Base-by-base conservation (phyloP, 2,797 vertebrate genomes). In the Botia kubotai region DNA sequence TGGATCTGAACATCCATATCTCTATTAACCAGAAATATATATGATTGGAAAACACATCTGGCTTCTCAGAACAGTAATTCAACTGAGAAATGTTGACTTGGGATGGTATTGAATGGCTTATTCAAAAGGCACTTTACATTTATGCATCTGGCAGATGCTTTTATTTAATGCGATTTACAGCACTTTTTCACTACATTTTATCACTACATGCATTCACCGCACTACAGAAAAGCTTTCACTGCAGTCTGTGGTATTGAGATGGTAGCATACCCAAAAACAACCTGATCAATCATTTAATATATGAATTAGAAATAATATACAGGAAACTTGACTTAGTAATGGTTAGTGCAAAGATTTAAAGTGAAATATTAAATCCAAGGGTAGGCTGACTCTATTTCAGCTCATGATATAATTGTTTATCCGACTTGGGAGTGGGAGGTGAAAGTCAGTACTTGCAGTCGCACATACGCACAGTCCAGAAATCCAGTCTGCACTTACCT, bases 381-480 rank as follows among this genome's bases (percentile, higher is more conserved):
- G 29, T 58, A 23, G 21, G 33, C 11, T 26, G 19, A 14, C 29
- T 71, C n/a, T 26, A 36, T 53, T 16, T 52, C 16, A 46, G 12
- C 16, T 65, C 33, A 17, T 53, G 8, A 33, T 48, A 48, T 75
- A 69, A 52, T 17, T 69, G 53, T 79, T 69, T 53, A 74, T 82
- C 66, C 63, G 10, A 75, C 58, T 66, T 33, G 8, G 3, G 17
- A 57, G 50, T 8, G 39, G 1, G 4, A 55, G 50, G 43, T 8
- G 14, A 69, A 39, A 67, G 29, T 10, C 36, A 67, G 11, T 26
- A 50, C 60, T 48, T 21, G 23, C 23, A 26, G 23, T 26, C 23
- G 23, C 23, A 26, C 16, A 16, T 73, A 75, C 55, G 74, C 73
- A 85, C 82, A 81, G 58, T 83, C 80, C 77, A 83, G 75, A 75